These are phyloP conservation scores for Spicauda simplicius DNA, from an alignment of 2,888 invertebrate genomes.

Conservation along the genomic window DNA sequence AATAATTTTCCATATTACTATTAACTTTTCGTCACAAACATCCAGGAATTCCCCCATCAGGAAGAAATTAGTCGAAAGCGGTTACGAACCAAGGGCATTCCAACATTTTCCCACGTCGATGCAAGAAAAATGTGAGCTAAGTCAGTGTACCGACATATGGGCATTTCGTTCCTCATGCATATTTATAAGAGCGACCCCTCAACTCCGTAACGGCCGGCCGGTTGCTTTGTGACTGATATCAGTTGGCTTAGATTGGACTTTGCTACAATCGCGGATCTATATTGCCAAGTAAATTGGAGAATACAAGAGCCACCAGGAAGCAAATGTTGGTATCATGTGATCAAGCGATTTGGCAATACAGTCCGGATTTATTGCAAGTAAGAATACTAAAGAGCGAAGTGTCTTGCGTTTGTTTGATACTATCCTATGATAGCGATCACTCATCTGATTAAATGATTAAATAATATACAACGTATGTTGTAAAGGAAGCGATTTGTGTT, in stretches of 20 bases:
- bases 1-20: no score
- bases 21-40: no score
- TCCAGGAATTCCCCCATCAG: neutral
- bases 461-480: no score
- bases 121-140: constrained; percentile 46
- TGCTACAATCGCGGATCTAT: constrained; percentile 7
- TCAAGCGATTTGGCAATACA: no score
- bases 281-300: constrained; percentile 12
- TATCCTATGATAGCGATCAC: no score
- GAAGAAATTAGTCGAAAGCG: constrained; percentile 4
- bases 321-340: neutral
- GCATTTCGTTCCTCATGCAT: constrained; percentile 53
- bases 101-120: constrained; percentile 45
- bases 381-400: no score
- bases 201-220: constrained; percentile 35
- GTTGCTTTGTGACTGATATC: constrained; percentile 21
- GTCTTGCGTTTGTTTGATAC: no score
- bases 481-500: no score
- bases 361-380: no score
- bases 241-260: constrained; percentile 7
- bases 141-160: constrained; percentile 47
- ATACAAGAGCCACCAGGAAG: neutral
- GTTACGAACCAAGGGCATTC: neutral
- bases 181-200: constrained; percentile 47
- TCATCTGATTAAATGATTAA: no score